These are phyloP conservation scores for Gymnocheta viridis DNA, from an alignment of 2,888 invertebrate genomes.

Conservation along the genomic window DNA sequence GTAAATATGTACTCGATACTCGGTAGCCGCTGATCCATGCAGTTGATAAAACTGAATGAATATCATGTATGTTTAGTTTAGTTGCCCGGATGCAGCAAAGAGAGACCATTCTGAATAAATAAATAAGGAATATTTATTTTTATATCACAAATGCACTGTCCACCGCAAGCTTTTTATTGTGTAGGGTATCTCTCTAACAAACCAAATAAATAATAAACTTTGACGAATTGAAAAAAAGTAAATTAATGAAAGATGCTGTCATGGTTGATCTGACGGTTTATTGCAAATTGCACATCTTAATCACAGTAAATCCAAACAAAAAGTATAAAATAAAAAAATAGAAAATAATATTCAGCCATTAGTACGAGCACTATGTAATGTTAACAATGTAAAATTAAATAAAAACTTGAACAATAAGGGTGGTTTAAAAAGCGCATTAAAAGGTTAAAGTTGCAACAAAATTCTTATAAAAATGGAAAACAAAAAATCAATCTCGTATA, in stretches of 20 bases:
- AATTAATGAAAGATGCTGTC: conserved; percentile 59
- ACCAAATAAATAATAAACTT: not conserved
- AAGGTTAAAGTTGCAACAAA: not conserved
- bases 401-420: not conserved
- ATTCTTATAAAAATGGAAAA: not conserved
- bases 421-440: not conserved
- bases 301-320: conserved; percentile 21
- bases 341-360: conserved; percentile 20
- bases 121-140: too few relatives aligned
- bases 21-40: too few relatives aligned
- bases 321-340: conserved; percentile 14
- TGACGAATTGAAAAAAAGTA: conserved; percentile 15
- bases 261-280: conserved; percentile 58
- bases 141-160: too few relatives aligned
- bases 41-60: too few relatives aligned
- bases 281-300: conserved; percentile 54
- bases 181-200: not conserved
- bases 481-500: too few relatives aligned
- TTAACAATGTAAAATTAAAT: conserved; percentile 37
- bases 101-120: too few relatives aligned
- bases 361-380: conserved; percentile 22
- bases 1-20: too few relatives aligned
- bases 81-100: too few relatives aligned
- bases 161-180: too few relatives aligned
- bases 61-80: too few relatives aligned